These are phyloP conservation scores for Oasisia sp. DNA, from an alignment of 2,888 invertebrate genomes.

Conservation along the genomic window DNA sequence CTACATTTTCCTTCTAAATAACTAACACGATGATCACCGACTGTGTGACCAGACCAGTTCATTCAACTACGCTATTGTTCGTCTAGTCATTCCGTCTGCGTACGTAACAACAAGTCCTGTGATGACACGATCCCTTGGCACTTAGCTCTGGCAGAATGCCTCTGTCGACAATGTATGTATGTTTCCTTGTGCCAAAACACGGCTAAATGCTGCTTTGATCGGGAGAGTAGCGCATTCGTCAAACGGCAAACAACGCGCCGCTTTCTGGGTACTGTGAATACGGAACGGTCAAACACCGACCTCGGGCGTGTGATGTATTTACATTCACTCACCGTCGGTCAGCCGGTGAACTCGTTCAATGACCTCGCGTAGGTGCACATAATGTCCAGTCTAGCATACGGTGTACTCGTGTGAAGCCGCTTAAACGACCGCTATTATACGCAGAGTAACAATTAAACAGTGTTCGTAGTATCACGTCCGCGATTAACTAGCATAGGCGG, in stretches of 20 bases:
- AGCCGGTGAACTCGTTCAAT: conserved; percentile 8
- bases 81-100: background rate
- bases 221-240: background rate
- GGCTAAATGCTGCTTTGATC: background rate
- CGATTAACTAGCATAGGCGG: background rate
- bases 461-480: background rate
- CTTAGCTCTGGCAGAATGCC: background rate
- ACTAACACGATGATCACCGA: background rate
- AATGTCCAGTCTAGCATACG: background rate
- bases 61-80: background rate
- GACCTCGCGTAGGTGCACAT: background rate
- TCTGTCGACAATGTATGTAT: background rate
- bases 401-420: background rate
- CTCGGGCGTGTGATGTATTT: background rate
- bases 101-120: background rate
- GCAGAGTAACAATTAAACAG: background rate
- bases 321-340: background rate
- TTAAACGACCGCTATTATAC: background rate
- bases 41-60: background rate
- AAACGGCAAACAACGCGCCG: background rate
- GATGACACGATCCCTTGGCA: background rate
- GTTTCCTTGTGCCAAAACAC: background rate
- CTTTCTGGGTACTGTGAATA: background rate
- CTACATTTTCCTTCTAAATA: background rate
- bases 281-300: background rate